phyloP scores from a whole-genome alignment of 2,797 vertebrate genomes.

The Enteromius trimaculatus region DNA sequence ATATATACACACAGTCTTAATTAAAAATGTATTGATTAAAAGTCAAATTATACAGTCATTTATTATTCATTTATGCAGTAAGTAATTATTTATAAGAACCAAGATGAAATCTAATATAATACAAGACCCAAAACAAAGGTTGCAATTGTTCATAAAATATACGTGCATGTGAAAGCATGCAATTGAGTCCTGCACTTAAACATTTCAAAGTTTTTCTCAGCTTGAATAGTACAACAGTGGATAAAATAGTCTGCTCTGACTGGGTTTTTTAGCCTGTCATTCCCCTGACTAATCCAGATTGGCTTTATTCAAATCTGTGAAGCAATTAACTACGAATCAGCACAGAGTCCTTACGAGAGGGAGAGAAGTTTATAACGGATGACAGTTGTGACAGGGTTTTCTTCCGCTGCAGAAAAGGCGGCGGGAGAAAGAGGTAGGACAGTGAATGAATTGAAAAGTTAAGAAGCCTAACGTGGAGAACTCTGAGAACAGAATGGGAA shows the following conservation, averaged over 20 bases:
- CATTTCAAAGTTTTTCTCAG: background rate
- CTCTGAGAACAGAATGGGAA: constrained; percentile 66
- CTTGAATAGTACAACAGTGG: background rate
- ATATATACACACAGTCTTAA: background rate
- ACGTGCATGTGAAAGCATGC: background rate
- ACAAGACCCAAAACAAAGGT: background rate
- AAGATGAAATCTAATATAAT: background rate
- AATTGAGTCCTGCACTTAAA: background rate
- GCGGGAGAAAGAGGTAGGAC: constrained; percentile 61
- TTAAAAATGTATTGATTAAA: no score
- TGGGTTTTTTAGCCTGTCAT: constrained; percentile 44
- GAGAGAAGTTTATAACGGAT: constrained; percentile 56
- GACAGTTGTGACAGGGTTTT: constrained; percentile 67
- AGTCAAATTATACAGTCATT: background rate
- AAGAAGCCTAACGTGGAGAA: constrained; percentile 74
- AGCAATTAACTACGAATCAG: constrained; percentile 72
- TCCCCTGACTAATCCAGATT: constrained; percentile 55
- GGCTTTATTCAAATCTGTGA: constrained; percentile 63
- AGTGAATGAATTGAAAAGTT: constrained; percentile 72
- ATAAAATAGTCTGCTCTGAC: background rate
- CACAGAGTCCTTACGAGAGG: constrained; percentile 46
- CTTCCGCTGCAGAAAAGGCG: constrained; percentile 53
- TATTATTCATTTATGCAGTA: no score
- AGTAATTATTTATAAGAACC: background rate
- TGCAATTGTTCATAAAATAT: background rate